These are phyloP conservation scores for Catharus ustulatus DNA, from an alignment of 2,797 vertebrate genomes.

Conservation along the genomic window DNA sequence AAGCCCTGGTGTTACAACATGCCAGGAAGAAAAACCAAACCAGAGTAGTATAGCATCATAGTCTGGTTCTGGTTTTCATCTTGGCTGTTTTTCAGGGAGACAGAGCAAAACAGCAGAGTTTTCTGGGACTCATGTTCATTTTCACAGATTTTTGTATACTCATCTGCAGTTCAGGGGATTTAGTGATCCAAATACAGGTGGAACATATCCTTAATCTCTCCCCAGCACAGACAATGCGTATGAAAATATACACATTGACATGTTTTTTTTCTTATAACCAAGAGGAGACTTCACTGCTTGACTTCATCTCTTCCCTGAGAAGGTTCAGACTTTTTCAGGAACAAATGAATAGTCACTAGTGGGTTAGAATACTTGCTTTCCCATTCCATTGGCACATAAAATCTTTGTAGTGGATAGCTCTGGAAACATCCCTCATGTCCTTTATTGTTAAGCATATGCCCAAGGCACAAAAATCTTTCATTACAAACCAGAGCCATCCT, in stretches of 20 bases:
- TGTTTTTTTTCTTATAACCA: not conserved
- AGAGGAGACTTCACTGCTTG: not conserved
- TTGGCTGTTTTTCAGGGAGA: not conserved
- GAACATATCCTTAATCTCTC: not conserved
- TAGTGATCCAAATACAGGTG: not conserved
- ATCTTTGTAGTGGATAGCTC: not conserved
- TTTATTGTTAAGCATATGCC: not conserved
- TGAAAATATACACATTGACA: not conserved
- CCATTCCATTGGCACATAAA: not conserved
- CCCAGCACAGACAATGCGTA: not conserved
- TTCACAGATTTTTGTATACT: not conserved
- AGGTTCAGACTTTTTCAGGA: not conserved
- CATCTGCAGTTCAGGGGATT: not conserved
- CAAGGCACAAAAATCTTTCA: not conserved
- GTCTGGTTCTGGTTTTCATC: conserved; percentile 38
- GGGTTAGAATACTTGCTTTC: not conserved
- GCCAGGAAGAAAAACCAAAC: not conserved
- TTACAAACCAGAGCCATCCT: not conserved
- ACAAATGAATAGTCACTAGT: not conserved
- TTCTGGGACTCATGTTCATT: not conserved
- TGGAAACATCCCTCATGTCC: not conserved
- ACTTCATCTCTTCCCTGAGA: not conserved
- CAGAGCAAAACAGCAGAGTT: not conserved
- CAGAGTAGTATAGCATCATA: not conserved
- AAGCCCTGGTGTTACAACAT: not conserved